Conservation (phyloP, 2,113 vertebrate species). For the Spheniscus mendiculus region DNA sequence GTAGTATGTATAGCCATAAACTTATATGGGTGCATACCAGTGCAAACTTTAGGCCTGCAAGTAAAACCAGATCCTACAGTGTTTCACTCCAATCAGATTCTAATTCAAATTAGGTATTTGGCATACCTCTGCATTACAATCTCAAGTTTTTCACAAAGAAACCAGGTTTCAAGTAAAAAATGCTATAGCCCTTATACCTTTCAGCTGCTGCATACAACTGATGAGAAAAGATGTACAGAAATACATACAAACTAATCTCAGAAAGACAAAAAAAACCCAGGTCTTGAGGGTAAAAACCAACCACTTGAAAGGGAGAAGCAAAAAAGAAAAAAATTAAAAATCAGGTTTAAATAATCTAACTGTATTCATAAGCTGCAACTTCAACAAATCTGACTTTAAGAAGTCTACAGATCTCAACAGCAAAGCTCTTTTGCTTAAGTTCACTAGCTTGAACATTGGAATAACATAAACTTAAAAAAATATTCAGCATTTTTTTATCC, state of each 20-base stretch:
- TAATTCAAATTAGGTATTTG: neutral
- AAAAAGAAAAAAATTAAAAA: neutral
- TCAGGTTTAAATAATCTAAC: neutral
- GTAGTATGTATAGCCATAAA: neutral
- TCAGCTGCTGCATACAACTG: neutral
- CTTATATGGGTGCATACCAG: neutral
- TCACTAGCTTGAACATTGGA: accelerated
- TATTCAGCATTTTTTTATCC: neutral
- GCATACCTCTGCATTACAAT: neutral
- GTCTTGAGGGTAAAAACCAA: neutral
- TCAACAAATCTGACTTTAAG: neutral
- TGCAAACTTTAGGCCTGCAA: neutral
- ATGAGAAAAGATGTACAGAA: neutral
- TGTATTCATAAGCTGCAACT: neutral
- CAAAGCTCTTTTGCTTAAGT: neutral
- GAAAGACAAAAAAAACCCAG: neutral
- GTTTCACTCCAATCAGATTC: neutral
- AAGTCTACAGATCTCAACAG: neutral
- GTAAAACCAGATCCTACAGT: neutral
- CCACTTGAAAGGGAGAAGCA: neutral
- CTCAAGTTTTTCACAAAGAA: neutral
- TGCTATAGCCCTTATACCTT: neutral
- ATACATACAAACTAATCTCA: neutral
- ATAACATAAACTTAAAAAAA: neutral
- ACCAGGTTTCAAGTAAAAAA: neutral